Conservation (phyloP, 2,113 vertebrate genomes). For the Apteryx owenii region DNA sequence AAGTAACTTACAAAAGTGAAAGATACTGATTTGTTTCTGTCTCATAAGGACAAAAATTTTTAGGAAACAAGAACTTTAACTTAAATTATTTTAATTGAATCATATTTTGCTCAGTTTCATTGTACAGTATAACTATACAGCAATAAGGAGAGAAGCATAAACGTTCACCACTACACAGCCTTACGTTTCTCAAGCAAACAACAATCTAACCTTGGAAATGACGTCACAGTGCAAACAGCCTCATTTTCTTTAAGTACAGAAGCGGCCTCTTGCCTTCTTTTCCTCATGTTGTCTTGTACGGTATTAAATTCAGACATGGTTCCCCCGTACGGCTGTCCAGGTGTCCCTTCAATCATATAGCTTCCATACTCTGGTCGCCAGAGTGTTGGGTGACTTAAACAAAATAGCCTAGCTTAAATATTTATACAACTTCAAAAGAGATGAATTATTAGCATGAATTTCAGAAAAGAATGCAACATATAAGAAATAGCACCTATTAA, state of each 20-base stretch:
- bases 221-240: conserved; percentile 90
- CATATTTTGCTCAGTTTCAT: not conserved
- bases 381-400: conserved; percentile 91
- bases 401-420: not conserved
- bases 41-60: not conserved
- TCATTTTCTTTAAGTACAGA: conserved; percentile 86
- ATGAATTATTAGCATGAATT: not conserved
- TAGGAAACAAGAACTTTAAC: not conserved
- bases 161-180: not conserved
- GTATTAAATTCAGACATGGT: conserved; percentile 99
- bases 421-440: not conserved
- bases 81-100: not conserved
- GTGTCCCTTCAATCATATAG: conserved; percentile 98
- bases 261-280: conserved; percentile 89
- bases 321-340: conserved; percentile 95
- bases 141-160: not conserved
- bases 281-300: conserved; percentile 96
- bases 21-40: not conserved
- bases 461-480: not conserved
- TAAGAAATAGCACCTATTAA: not conserved
- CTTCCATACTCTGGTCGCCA: conserved; percentile 98
- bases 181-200: not conserved
- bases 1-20: not conserved
- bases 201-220: conserved; percentile 90
- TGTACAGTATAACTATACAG: not conserved